Conservation (phyloP, 2,797 vertebrate species). For the Acanthurus lineatus region DNA sequence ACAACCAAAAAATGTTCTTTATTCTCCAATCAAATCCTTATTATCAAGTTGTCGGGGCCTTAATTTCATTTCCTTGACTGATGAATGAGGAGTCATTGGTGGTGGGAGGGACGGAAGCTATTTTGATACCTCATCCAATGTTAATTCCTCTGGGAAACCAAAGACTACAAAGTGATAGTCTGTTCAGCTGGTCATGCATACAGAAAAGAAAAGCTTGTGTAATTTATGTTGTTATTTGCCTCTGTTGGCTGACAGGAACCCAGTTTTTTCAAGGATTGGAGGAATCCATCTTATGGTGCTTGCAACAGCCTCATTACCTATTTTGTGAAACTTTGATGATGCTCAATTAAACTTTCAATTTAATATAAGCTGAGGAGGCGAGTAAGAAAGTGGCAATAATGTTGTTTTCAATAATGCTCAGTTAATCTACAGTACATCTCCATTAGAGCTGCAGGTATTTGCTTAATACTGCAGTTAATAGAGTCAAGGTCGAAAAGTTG, state of each 20-base stretch:
- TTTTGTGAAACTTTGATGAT: conserved; percentile 11
- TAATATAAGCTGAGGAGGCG: neutral
- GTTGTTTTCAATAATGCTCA: neutral
- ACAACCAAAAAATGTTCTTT: conserved; percentile 68
- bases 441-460: neutral
- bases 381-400: neutral
- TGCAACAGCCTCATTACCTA: conserved; percentile 19
- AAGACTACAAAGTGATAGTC: conserved; percentile 65
- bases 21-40: conserved; percentile 74
- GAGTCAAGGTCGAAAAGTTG: too few species aligned
- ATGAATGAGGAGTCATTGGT: conserved; percentile 77
- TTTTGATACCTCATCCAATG: conserved; percentile 74
- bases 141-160: conserved; percentile 66
- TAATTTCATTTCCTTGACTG: conserved; percentile 80
- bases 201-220: conserved; percentile 47
- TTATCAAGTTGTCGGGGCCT: conserved; percentile 76
- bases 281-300: conserved; percentile 30
- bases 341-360: neutral
- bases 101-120: conserved; percentile 67
- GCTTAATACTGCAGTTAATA: too few species aligned
- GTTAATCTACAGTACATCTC: neutral
- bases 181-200: conserved; percentile 71
- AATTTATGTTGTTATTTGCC: conserved; percentile 46
- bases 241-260: conserved; percentile 23
- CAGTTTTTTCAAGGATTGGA: conserved; percentile 21